Evolutionary conservation across 2,113 vertebrate species (phyloP), one percentile per base, ranked within the genome.

Genomic region (Pan paniscus): DNA sequence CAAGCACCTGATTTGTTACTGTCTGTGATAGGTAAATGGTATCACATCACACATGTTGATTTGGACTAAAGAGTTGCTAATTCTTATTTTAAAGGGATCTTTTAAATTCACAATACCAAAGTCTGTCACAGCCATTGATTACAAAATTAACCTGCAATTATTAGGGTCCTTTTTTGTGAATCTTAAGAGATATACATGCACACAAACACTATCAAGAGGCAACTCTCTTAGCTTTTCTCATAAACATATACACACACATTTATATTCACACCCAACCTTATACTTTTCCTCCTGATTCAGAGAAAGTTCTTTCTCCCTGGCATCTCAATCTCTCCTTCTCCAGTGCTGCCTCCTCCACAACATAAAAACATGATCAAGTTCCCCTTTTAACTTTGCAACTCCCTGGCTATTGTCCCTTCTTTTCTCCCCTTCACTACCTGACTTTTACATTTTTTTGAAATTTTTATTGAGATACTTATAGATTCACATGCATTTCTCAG

Each of bases 41-140:
- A 97, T 97, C 97, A 97, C 95, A 95, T 96, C 89, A 93, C 96
- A 98, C 96, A 97, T 82, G 97, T 96, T 97, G 96, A 97, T 98
- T 94, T 97, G 98, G 98, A 98, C 96, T 96, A 97, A 94, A 0
- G 0, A 95, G 96, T 97, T 98, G 97, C 97, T 98, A 97, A 98
- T 97, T 97, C 57, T 97, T 98, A 97, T 97, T 98, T 98, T 57
- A 98, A 98, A 98, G 95, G 95, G 16, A 98, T 81, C 95, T 97
- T 97, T 91, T 92, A 98, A 98, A 98, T 97, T 98, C 84, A 98
- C 75, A 38, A 94, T 96, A 97, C 97, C 96, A 98, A 79, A 97
- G 92, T 96, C 12, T 79, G 80, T 98, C 96, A 98, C 95, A 96
- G 67, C 46, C 20, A 88, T 64, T 96, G 89, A 93, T 96, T 75